phyloP scores from a whole-genome alignment of 2,888 invertebrate species.

The Eulithis testata region DNA sequence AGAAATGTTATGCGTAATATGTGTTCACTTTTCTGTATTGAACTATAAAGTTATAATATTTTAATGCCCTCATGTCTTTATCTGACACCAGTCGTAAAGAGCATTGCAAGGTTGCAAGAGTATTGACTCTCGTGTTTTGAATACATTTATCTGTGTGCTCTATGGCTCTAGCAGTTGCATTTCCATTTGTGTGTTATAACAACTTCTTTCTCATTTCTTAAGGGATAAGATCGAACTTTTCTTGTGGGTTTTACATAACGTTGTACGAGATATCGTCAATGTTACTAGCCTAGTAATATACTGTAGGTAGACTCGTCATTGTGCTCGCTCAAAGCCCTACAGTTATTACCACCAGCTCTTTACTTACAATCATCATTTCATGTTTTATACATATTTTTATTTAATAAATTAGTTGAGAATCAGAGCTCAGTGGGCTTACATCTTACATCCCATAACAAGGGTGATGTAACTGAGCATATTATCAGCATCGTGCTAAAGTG shows the following conservation, averaged over 20 bases:
- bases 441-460: slow-evolving; percentile 6
- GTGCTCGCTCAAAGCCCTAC: too few relatives aligned
- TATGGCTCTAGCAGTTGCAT: slow-evolving; percentile 69
- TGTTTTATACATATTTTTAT: too few relatives aligned
- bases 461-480: slow-evolving; percentile 72
- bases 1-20: slow-evolving; percentile 23
- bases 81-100: slow-evolving; percentile 80
- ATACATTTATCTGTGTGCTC: slow-evolving; percentile 75
- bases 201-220: slow-evolving; percentile 47
- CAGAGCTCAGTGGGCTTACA: too few relatives aligned
- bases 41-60: slow-evolving; percentile 66
- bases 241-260: slow-evolving; percentile 70
- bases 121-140: slow-evolving; percentile 81
- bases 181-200: slow-evolving; percentile 43
- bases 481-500: slow-evolving; percentile 68
- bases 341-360: too few relatives aligned
- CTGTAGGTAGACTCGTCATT: too few relatives aligned
- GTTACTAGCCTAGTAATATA: too few relatives aligned
- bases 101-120: slow-evolving; percentile 82
- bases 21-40: slow-evolving; percentile 27
- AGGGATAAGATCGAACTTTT: slow-evolving; percentile 60
- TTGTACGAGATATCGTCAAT: too few relatives aligned
- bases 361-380: too few relatives aligned
- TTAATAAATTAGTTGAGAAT: too few relatives aligned
- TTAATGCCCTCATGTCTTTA: slow-evolving; percentile 80